These are phyloP conservation scores for Yponomeuta plumbellus DNA, from an alignment of 2,888 invertebrate species.

Conservation along the genomic window DNA sequence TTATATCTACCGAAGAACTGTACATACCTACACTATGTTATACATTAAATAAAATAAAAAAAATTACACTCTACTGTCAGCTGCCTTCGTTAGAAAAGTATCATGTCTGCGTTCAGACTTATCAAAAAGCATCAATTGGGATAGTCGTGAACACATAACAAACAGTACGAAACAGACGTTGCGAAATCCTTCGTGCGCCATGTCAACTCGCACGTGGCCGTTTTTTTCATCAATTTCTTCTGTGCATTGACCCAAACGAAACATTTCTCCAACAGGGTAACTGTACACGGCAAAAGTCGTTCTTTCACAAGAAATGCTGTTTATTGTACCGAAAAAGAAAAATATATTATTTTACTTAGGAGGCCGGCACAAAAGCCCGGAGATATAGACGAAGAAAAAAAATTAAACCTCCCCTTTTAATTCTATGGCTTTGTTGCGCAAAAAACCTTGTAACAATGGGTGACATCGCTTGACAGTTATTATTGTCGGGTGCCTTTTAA, in stretches of 20 bases:
- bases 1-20: too few relatives aligned
- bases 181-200: too few relatives aligned
- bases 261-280: neutral
- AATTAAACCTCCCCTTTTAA: neutral
- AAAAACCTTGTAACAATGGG: neutral
- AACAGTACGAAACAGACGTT: too few relatives aligned
- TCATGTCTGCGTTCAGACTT: too few relatives aligned
- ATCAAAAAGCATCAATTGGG: too few relatives aligned
- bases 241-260: neutral
- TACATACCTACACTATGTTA: too few relatives aligned
- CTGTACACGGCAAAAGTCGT: neutral
- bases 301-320: neutral
- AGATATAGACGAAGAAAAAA: conserved; percentile 6
- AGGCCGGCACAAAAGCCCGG: neutral
- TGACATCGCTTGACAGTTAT: conserved; percentile 11
- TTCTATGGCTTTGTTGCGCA: conserved; percentile 12
- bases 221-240: neutral
- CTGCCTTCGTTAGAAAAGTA: too few relatives aligned
- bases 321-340: conserved; percentile 1
- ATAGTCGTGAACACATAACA: too few relatives aligned
- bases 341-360: neutral
- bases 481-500: neutral
- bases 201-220: too few relatives aligned
- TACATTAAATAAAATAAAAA: too few relatives aligned
- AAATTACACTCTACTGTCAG: too few relatives aligned